Evolutionary conservation across 1,140 invertebrate genomes (phyloP), one percentile per base, ranked within the genome.

Genomic region (Trissolcus basalis): DNA sequence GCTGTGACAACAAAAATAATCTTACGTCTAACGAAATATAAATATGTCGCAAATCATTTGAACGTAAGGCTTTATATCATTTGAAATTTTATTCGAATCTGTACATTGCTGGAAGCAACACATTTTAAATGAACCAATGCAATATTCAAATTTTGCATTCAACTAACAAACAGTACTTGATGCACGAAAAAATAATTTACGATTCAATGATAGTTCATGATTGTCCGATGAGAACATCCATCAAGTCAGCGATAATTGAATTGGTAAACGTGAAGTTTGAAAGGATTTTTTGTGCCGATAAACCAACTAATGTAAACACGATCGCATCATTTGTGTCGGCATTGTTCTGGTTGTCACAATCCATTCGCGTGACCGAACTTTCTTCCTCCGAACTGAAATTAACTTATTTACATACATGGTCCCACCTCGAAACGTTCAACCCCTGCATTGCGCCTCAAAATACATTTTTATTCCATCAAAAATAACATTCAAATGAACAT

Each of bases 51-150:
- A 56, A 44, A 36, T 27, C 19, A 27, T 27, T 6, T 1, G 1
- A 27, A 27, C 19, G 6, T 1, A 27, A 27, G 19, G 10, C 11
- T 51, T 13, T 82, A 77, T 78, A 74, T 79, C 44, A 75, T 55
- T 81, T 78, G 73, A 80, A 79, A 65, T 81, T 84, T 84, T 82
- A 83, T 84, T 84, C 80, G 78, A 80, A 81, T 82, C 81, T 83
- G 82, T 83, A 82, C 81, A 84, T 74, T 82, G 72, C 80, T 81
- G 45, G 64, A 83, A 85, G 81, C 82, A 82, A 63, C 74, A 82
- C 65, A 82, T 78, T 78, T 78, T 45, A 72, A 79, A 75, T 73
- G 80, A 58, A 79, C 73, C 60, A 60, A 73, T 44, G 65, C 56
- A 75, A 78, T 81, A 77, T 80, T 74, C 78, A 68, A 75, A 68